A percentile compares a stretch with the other conserved stretches of the same genome.
These are phyloP conservation scores for Episyrphus balteatus DNA, from an alignment of 1,140 invertebrate genomes.

Conservation along the genomic window DNA sequence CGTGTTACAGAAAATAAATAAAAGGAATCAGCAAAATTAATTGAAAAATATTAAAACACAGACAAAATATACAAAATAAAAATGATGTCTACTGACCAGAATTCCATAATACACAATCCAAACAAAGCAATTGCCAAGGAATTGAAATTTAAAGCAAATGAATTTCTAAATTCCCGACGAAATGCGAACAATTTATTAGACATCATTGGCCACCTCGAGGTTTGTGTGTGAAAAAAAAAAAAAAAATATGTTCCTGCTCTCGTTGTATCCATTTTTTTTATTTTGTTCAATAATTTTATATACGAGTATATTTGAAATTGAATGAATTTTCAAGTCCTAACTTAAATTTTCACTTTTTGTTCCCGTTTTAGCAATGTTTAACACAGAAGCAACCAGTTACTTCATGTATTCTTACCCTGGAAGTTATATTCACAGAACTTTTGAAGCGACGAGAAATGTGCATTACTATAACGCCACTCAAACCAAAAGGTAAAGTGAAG, in stretches of 20 bases:
- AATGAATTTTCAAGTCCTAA: neutral
- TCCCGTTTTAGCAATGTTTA: conserved; percentile 40
- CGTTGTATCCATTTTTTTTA: too few relatives aligned
- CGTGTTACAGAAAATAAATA: too few relatives aligned
- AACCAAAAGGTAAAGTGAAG: conserved; percentile 34
- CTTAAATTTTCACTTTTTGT: conserved; percentile 31
- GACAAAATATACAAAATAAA: too few relatives aligned
- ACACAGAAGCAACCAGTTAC: conserved; percentile 37
- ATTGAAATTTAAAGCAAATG: conserved; percentile 50
- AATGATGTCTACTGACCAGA: conserved; percentile 16
- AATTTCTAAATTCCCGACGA: conserved; percentile 51
- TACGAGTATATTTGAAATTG: conserved; percentile 12
- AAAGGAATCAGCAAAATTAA: too few relatives aligned
- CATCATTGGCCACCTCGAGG: conserved; percentile 52
- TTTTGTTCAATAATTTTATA: too few relatives aligned
- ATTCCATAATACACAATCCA: conserved; percentile 21
- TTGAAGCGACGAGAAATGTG: conserved; percentile 50
- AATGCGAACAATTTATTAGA: conserved; percentile 50
- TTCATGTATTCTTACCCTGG: conserved; percentile 49
- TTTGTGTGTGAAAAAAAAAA: conserved; percentile 20
- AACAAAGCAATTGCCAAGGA: conserved; percentile 29
- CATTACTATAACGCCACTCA: conserved; percentile 43
- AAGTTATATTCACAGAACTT: conserved; percentile 55
- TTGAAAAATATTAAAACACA: too few relatives aligned
- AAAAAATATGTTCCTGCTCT: too few relatives aligned